Evolutionary conservation across 2,113 vertebrate species (phyloP).

Genomic region (Trichomycterus rosablanca): DNA sequence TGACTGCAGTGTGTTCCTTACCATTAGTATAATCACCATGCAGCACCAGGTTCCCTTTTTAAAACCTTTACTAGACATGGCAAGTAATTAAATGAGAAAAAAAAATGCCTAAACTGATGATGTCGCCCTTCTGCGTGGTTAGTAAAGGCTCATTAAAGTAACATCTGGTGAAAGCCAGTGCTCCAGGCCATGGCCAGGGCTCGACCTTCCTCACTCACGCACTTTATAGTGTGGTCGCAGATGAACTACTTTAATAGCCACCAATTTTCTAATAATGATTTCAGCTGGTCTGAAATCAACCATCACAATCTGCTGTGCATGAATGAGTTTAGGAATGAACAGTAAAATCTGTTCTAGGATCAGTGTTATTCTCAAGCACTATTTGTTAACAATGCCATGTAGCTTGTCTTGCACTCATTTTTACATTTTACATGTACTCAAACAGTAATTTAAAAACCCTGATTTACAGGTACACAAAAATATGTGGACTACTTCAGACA

Average conservation of each 20-base stretch:
- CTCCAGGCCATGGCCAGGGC: constrained; percentile 35
- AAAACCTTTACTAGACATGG: constrained; percentile 43
- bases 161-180: constrained; percentile 40
- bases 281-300: constrained; percentile 16
- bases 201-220: constrained; percentile 37
- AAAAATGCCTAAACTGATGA: constrained; percentile 19
- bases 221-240: constrained; percentile 47
- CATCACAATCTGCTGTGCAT: neutral
- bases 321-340: neutral
- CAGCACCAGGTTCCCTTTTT: constrained; percentile 38
- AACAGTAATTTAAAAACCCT: too few relatives aligned
- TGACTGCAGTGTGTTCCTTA: constrained; percentile 29
- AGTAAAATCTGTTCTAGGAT: neutral
- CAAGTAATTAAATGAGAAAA: constrained; percentile 36
- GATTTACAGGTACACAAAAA: too few relatives aligned
- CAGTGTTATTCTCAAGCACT: neutral
- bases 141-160: constrained; percentile 31
- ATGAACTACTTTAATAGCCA: constrained; percentile 24
- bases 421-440: too few relatives aligned
- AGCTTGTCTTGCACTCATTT: too few relatives aligned
- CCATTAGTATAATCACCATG: constrained; percentile 39
- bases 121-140: constrained; percentile 27
- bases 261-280: constrained; percentile 18
- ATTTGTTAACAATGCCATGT: neutral
- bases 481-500: too few relatives aligned